phyloP scores from a whole-genome alignment of 2,888 invertebrate species.

The Acanthosepion lycidas region DNA sequence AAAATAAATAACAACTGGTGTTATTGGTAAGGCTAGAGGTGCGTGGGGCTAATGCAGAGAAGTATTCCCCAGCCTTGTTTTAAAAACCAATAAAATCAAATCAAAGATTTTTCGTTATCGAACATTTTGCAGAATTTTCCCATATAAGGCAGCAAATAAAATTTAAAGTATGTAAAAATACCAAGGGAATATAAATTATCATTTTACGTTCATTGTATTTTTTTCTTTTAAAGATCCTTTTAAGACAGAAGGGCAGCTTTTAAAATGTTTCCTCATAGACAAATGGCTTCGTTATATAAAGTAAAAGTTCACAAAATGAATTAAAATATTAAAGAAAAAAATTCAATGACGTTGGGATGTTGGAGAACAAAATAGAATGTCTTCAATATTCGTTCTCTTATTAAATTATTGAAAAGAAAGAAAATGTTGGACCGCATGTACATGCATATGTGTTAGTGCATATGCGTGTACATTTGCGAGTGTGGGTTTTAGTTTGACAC shows the following conservation, averaged over 20 bases:
- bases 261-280: neutral
- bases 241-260: neutral
- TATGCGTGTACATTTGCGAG: no score
- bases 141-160: neutral
- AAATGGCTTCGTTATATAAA: neutral
- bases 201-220: neutral
- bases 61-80: neutral
- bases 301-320: neutral
- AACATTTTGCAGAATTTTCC: neutral
- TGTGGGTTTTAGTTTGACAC: no score
- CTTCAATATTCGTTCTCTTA: neutral
- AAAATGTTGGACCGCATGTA: neutral
- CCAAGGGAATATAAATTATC: neutral
- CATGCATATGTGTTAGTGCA: neutral
- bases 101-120: neutral
- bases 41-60: neutral
- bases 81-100: neutral
- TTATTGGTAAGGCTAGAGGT: neutral
- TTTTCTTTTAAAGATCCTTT: neutral
- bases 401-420: neutral
- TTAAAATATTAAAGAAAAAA: neutral
- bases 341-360: neutral
- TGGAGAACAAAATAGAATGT: accelerated
- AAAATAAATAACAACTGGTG: neutral
- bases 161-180: neutral